Conservation (phyloP, 2,113 vertebrate species). For the Notiomystis cincta region DNA sequence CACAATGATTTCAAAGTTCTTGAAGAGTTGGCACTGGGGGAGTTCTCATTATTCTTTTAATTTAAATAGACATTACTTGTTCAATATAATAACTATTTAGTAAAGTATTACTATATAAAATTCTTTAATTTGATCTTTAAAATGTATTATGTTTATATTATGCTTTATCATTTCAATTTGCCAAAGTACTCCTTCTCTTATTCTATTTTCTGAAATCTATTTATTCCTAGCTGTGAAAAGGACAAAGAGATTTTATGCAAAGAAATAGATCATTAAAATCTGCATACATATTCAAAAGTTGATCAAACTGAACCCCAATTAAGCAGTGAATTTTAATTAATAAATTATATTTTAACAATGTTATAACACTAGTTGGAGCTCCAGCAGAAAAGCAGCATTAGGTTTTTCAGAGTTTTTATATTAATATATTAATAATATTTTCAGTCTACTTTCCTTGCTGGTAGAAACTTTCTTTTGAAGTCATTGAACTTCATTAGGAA, state of each 20-base stretch:
- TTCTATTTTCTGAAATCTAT: background rate
- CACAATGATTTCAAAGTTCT: background rate
- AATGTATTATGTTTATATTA: background rate
- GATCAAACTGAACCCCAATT: background rate
- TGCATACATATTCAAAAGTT: background rate
- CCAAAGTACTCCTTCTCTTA: background rate
- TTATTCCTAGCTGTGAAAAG: background rate
- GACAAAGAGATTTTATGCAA: background rate
- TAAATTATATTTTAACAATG: background rate
- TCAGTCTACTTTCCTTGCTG: background rate
- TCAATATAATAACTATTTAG: background rate
- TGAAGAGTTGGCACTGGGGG: accelerated
- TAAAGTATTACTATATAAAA: background rate
- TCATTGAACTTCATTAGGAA: background rate
- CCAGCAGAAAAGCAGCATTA: background rate
- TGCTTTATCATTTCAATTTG: background rate
- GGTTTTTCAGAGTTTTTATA: background rate
- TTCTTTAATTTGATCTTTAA: background rate
- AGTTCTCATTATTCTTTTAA: background rate
- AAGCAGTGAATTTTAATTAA: background rate
- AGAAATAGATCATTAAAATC: background rate
- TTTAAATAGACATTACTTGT: background rate
- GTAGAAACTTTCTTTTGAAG: background rate
- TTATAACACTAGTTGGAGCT: background rate
- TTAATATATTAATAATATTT: background rate